These are phyloP conservation scores for Cebidichthys violaceus DNA, from an alignment of 2,113 vertebrate species.

Conservation along the genomic window DNA sequence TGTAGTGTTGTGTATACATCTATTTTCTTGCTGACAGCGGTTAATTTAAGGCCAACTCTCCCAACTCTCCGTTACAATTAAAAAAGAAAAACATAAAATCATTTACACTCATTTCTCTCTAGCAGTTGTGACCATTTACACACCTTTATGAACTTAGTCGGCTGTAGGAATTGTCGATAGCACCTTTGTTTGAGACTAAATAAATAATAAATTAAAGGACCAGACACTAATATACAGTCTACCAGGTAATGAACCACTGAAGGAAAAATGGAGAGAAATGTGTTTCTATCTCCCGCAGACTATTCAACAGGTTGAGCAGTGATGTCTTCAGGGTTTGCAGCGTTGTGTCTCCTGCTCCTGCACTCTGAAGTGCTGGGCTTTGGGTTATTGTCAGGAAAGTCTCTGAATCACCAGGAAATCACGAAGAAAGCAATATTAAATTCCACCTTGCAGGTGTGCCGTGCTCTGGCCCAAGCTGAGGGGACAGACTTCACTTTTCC, in stretches of 20 bases:
- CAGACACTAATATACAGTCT: neutral
- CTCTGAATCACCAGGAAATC: constrained; percentile 64
- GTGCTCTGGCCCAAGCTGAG: constrained; percentile 39
- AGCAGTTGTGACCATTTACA: neutral
- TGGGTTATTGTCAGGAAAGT: constrained; percentile 36
- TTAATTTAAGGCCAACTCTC: neutral
- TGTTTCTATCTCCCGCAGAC: neutral
- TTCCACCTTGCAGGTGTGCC: constrained; percentile 60
- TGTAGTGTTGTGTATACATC: neutral
- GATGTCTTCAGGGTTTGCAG: constrained; percentile 1
- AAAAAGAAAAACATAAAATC: neutral
- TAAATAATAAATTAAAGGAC: neutral
- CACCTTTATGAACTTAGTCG: neutral
- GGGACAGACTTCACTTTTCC: constrained; percentile 59
- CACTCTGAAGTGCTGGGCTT: constrained; percentile 50
- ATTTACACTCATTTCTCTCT: neutral
- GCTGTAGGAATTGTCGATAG: neutral
- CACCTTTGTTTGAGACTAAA: neutral
- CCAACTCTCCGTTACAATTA: neutral
- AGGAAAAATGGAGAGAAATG: neutral
- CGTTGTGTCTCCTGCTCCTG: constrained; percentile 52
- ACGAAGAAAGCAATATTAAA: constrained; percentile 60
- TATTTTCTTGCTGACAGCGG: neutral
- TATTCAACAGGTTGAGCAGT: neutral
- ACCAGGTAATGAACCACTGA: neutral